Percentiles rank a stretch among this genome's conserved stretches.
These are phyloP conservation scores for Dasypus novemcinctus DNA, from an alignment of 2,113 vertebrate species.

Conservation along the genomic window DNA sequence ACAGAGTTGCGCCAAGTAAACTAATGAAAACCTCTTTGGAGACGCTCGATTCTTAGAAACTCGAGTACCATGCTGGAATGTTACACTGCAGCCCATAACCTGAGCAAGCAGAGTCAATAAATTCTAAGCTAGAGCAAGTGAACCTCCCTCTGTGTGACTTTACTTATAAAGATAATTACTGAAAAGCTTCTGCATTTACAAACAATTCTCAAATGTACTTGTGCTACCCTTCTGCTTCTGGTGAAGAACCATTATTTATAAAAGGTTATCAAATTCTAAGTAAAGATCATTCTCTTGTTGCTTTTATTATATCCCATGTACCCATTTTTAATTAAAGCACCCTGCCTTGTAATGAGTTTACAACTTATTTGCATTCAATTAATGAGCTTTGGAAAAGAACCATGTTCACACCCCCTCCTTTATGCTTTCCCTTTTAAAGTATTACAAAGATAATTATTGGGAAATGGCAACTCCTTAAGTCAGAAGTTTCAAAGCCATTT, in stretches of 20 bases:
- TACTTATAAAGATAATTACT: conserved; percentile 14
- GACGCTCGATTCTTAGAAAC: neutral
- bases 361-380: conserved; percentile 54
- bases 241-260: conserved; percentile 50
- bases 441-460: neutral
- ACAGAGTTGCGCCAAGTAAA: conserved; percentile 12
- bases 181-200: conserved; percentile 24
- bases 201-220: neutral
- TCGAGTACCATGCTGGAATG: rapidly evolving
- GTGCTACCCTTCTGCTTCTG: neutral
- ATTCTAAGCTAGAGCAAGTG: neutral
- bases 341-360: conserved; percentile 43
- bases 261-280: conserved; percentile 53
- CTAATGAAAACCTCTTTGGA: conserved; percentile 22
- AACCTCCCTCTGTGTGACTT: neutral
- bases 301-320: conserved; percentile 49
- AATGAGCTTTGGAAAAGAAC: conserved; percentile 46
- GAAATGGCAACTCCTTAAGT: neutral
- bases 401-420: neutral
- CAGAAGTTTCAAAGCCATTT: neutral
- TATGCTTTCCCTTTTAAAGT: conserved; percentile 9
- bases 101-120: neutral
- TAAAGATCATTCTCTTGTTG: conserved; percentile 27
- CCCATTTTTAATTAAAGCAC: conserved; percentile 65
- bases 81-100: neutral